Evolutionary conservation across 53 echinoderm and acorn worm species (phyloP), one percentile per base, ranked within the genome.

Genomic region (Luidia sarsii): DNA sequence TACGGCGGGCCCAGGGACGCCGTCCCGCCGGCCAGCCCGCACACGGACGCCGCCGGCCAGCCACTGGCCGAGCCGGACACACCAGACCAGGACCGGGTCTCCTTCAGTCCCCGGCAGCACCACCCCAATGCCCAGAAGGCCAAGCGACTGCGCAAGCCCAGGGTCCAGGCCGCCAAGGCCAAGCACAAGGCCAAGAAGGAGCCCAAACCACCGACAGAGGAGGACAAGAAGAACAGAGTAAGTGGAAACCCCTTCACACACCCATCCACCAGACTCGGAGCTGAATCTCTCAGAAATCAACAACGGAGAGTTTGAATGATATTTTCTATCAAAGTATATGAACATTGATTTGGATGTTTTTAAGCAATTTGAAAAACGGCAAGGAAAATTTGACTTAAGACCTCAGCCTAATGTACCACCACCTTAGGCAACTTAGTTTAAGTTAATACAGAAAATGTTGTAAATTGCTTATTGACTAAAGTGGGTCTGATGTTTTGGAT

Each of bases 181-280:
- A 55, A 56, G 35, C 54, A 1, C 8, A 72, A 72, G 72, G 27
- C 39, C 57, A 72, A 72, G 39, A 72, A 72, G 39, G 72, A 72
- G 20, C 57, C 72, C 14, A 56, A 72, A 23, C 72, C 72, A 59
- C 67, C 68, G 11, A 83, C 83, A 33, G 83, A 83, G 39, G 83
- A 83, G 29, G 83, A 83, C 30, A 83, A 59, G 29, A 70, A 57
- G 21, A 83, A 61, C 23, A 83, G 68, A 70, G 83, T 83, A 11
- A 82, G 38, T n/a, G 6, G 11, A 70, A 50, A 48, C 28, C 29
- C 32, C 15, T 50, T 57, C n/a, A n/a, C n/a, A n/a, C n/a, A n/a
- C n/a, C n/a, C n/a, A n/a, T 25, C 18, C 32, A 14, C 23, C 3
- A 56, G 7, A 22, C 23, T 55, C 27, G 23, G 8, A 33, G 65